Percentiles rank a stretch among this genome's conserved stretches.
phyloP scores from a whole-genome alignment of 2,113 vertebrate genomes.

The Pelecanoides urinatrix region DNA sequence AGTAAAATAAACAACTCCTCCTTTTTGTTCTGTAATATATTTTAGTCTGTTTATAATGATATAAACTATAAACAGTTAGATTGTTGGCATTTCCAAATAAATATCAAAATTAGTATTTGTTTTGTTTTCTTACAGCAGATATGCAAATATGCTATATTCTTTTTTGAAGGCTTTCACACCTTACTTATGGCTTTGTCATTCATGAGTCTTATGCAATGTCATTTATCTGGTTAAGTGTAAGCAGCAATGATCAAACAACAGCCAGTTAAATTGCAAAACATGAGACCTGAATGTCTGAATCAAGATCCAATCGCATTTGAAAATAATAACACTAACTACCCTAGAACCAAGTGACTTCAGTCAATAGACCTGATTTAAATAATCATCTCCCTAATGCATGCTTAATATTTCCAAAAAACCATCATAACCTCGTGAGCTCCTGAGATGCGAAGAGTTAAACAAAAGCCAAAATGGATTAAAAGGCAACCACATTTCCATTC shows the following conservation, averaged over 20 bases:
- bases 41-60: background rate
- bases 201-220: background rate
- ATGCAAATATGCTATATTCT: background rate
- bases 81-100: background rate
- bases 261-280: background rate
- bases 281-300: background rate
- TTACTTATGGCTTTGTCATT: background rate
- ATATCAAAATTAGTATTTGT: background rate
- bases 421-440: background rate
- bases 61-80: background rate
- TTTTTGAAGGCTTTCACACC: background rate
- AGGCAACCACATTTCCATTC: background rate
- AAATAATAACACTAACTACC: background rate
- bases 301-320: background rate
- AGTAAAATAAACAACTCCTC: background rate
- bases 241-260: background rate
- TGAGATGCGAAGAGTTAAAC: background rate
- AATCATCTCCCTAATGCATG: background rate
- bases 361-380: background rate
- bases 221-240: background rate
- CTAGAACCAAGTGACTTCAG: background rate
- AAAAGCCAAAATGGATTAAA: background rate
- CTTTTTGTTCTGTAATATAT: background rate
- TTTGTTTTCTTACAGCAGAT: background rate
- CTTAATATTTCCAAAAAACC: background rate